Evolutionary conservation across 2,888 invertebrate genomes (phyloP).

Genomic region (Meta bourneti): DNA sequence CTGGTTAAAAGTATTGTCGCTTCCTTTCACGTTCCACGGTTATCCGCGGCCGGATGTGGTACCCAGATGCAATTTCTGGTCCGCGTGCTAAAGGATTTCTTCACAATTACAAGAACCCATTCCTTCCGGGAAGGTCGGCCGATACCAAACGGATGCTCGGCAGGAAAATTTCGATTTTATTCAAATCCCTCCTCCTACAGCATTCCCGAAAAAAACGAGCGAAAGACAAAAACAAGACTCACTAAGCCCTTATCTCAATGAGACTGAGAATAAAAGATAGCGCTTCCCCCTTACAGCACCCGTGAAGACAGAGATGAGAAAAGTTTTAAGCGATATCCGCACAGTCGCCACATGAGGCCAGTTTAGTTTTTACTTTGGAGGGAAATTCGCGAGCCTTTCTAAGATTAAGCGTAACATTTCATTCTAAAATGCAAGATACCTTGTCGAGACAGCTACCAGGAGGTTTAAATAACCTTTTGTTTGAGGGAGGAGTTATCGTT

Average conservation of each 20-base stretch:
- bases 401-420: constrained; percentile 25
- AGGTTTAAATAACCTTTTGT: no score
- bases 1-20: no score
- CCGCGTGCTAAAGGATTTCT: no score
- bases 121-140: not conserved
- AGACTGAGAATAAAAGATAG: constrained; percentile 34
- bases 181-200: not conserved
- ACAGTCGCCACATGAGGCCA: not conserved
- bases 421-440: no score
- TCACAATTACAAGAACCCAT: no score
- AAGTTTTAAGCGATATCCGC: constrained; percentile 43
- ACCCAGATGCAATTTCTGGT: no score
- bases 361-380: not conserved
- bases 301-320: not conserved
- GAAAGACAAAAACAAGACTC: not conserved
- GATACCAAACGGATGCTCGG: not conserved
- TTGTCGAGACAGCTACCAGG: no score
- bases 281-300: not conserved
- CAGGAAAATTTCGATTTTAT: not conserved
- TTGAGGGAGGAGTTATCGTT: no score
- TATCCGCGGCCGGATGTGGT: no score
- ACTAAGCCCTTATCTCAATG: constrained; percentile 33
- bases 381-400: constrained; percentile 1
- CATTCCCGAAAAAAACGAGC: not conserved
- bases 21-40: no score